Percentiles rank a stretch among this genome's conserved stretches.
Conservation (phyloP, 2,888 invertebrate species). For the Diplolepis rosae region DNA sequence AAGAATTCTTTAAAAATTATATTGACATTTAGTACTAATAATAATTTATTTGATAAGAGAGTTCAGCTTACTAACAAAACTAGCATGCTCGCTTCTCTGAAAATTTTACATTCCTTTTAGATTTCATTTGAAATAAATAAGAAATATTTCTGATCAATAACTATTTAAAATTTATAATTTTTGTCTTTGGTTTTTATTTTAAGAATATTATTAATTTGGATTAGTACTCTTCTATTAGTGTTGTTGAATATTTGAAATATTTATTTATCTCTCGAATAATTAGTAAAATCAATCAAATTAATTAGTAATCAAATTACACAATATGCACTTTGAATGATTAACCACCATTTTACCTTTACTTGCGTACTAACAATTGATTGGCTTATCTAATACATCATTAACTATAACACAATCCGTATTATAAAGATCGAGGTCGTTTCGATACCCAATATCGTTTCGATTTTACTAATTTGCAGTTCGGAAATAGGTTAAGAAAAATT, state of each 20-base stretch:
- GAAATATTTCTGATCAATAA: no score
- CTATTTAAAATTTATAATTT: no score
- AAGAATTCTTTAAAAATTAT: background rate
- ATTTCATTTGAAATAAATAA: background rate
- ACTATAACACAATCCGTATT: conserved; percentile 5
- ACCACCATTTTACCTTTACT: conserved; percentile 15
- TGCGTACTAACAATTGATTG: conserved; percentile 29
- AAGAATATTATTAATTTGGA: background rate
- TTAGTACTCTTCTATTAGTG: background rate
- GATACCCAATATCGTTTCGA: conserved; percentile 16
- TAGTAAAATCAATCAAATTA: background rate
- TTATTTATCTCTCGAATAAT: background rate
- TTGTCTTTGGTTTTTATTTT: no score
- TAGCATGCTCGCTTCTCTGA: conserved; percentile 18
- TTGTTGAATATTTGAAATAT: background rate
- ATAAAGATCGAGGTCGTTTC: conserved; percentile 26
- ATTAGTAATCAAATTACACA: conserved; percentile 6
- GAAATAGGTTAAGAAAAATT: background rate
- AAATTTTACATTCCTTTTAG: background rate
- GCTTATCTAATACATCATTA: conserved; percentile 21
- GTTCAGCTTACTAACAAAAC: conserved; percentile 14
- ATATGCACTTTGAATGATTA: conserved; percentile 24
- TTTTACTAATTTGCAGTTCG: conserved; percentile 12
- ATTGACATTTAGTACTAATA: background rate
- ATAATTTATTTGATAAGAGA: background rate